phyloP scores from a whole-genome alignment of 2,797 vertebrate species.

The Xenops minutus region DNA sequence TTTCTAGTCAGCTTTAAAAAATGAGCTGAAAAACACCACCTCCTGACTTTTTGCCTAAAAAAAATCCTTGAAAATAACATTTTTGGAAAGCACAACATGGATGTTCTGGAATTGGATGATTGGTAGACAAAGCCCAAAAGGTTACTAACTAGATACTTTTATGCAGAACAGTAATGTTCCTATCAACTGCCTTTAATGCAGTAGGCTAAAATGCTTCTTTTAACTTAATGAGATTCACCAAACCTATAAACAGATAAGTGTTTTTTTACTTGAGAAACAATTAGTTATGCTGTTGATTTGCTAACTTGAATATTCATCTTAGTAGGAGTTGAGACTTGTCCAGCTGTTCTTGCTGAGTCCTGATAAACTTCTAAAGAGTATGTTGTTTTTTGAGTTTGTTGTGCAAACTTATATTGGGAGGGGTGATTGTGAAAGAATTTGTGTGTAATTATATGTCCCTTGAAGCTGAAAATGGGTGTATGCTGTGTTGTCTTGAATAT shows the following conservation, averaged over 20 bases:
- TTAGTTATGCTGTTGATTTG: conserved; percentile 60
- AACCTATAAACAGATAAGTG: conserved; percentile 35
- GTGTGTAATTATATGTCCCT: conserved; percentile 41
- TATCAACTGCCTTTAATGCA: background rate
- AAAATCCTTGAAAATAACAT: background rate
- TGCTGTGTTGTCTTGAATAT: conserved; percentile 6
- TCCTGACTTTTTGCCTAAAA: background rate
- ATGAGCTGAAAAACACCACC: background rate
- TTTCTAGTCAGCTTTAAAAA: background rate
- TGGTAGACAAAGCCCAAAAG: background rate
- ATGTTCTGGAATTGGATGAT: background rate
- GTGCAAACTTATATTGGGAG: conserved; percentile 64
- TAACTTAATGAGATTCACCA: conserved; percentile 38
- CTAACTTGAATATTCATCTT: conserved; percentile 56
- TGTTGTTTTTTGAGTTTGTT: conserved; percentile 60
- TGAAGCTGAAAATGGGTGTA: conserved; percentile 49
- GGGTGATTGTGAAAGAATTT: conserved; percentile 67
- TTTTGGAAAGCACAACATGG: background rate
- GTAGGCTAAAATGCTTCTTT: conserved; percentile 7
- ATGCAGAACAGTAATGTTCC: background rate
- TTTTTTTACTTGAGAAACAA: conserved; percentile 48
- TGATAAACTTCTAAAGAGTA: conserved; percentile 54
- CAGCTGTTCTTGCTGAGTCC: conserved; percentile 62
- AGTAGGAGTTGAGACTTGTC: conserved; percentile 56
- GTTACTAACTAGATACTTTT: background rate